Base-by-base conservation (phyloP, 1,140 invertebrate species). In the Pseudomyrmex cubaensis region DNA sequence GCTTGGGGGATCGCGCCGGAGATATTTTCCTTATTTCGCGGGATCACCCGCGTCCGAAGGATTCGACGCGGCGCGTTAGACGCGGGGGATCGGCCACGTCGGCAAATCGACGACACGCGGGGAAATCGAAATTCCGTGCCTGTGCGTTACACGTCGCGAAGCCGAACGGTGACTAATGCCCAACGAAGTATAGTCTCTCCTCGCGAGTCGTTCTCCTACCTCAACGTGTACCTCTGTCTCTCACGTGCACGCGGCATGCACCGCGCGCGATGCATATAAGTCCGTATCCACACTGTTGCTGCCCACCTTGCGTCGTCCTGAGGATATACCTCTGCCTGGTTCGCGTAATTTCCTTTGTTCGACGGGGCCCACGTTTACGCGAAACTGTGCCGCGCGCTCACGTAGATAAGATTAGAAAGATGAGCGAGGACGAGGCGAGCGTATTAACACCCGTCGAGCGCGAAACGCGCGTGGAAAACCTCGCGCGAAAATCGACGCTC, bases 101-200 rank as follows among this genome's bases (percentile, higher is more conserved):
- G 64, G 66, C 64, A 77, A 35, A 35, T 35, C 25, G 9, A 44
- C 57, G 54, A 15, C 12, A 5, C 64, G 15, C 15, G 57, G 4
- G n/a, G 66, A 78, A 80, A 87, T 84, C 70, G 63, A 87, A 88
- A 85, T 88, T 88, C 78, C 66, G 59, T 25, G 56, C 12, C 48
- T 54, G 9, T 54, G 9, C 64, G 72, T 82, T 82, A 56, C 64
- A 52, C 78, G 76, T 52, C 52, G 70, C 70, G 64, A 63, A 86
- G 86, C 69, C 84, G 87, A 90, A 90, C 83, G 86, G 56, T 91
- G 90, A 91, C 90, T 90, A 89, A 91, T 88, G 78, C 85, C 48
- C 35, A 25, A 56, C 66, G 66, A 67, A 67, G 80, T 46, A 25
- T 25, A 35, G 35, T 35, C 35, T 35, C 35, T 35, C 35, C 35